phyloP scores from a whole-genome alignment of 2,797 vertebrate species.

The Falco peregrinus region DNA sequence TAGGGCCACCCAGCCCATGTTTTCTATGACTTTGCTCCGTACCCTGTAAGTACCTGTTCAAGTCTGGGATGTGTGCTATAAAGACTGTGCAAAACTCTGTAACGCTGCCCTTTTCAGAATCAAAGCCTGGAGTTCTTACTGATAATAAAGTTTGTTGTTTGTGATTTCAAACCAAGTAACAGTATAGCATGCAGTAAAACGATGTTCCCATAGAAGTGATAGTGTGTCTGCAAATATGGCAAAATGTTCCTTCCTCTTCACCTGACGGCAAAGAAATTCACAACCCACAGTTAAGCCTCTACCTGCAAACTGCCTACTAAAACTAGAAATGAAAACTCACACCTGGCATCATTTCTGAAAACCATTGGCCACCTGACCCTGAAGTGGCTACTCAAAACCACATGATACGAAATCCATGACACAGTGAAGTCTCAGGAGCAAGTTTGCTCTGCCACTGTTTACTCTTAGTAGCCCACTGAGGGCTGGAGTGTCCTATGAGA shows the following conservation, averaged over 20 bases:
- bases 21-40: background rate
- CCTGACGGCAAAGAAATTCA: background rate
- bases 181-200: background rate
- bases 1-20: background rate
- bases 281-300: background rate
- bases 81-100: background rate
- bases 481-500: background rate
- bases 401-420: background rate
- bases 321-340: background rate
- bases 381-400: background rate
- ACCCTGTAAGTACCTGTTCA: background rate
- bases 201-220: background rate
- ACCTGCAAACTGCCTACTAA: background rate
- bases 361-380: background rate
- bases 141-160: background rate
- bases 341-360: background rate
- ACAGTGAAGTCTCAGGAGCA: background rate
- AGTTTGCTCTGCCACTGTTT: background rate
- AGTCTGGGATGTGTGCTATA: background rate
- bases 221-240: rapidly evolving
- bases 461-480: background rate
- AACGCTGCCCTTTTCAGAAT: background rate
- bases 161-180: background rate
- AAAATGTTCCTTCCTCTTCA: background rate
- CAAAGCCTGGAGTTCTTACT: background rate